Percentiles rank a stretch among this genome's conserved stretches.
These are phyloP conservation scores for Vulpes vulpes DNA, from an alignment of 2,113 vertebrate species.

Conservation along the genomic window DNA sequence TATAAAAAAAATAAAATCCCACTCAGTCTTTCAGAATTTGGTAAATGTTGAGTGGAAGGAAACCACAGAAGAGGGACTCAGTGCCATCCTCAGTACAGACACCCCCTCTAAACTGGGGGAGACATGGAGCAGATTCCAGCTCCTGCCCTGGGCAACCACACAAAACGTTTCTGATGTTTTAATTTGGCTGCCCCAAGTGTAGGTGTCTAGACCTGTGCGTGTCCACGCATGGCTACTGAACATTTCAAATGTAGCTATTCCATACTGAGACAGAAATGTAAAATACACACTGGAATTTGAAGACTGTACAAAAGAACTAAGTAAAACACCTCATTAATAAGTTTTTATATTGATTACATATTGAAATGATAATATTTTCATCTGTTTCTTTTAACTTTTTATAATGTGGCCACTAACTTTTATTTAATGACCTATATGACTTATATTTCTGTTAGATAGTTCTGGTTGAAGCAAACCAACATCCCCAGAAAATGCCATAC, in stretches of 20 bases:
- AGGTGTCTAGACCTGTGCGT: background rate
- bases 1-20: background rate
- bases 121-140: background rate
- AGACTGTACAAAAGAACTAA: background rate
- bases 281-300: background rate
- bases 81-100: background rate
- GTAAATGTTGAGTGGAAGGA: background rate
- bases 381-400: background rate
- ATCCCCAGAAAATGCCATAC: background rate
- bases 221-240: fast-evolving
- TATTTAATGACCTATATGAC: background rate
- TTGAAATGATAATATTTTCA: background rate
- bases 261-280: too few species aligned
- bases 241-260: background rate
- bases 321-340: background rate
- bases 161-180: background rate
- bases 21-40: background rate
- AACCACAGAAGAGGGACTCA: background rate
- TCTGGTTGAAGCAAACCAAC: background rate
- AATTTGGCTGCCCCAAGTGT: too few species aligned
- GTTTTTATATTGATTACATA: background rate
- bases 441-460: background rate
- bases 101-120: background rate
- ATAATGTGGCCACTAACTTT: background rate
- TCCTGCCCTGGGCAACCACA: too few species aligned